Evolutionary conservation across 2,113 vertebrate genomes (phyloP).

Genomic region (Gavia stellata): DNA sequence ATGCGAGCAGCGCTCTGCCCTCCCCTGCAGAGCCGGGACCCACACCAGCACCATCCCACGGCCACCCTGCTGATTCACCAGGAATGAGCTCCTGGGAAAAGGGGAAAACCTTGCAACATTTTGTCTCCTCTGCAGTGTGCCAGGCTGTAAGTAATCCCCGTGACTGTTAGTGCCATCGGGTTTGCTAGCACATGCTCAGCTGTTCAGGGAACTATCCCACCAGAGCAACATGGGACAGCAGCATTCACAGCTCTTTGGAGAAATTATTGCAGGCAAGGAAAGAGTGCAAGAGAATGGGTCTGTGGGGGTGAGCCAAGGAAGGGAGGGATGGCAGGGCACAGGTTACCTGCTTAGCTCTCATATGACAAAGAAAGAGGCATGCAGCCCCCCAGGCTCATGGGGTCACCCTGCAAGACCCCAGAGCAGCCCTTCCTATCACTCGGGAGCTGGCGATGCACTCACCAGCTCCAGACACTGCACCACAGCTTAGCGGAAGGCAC

Average conservation of each 20-base stretch:
- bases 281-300: not conserved
- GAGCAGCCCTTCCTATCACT: not conserved
- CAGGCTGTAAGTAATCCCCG: rapidly evolving
- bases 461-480: not conserved
- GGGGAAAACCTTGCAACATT: rapidly evolving
- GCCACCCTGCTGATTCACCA: not conserved
- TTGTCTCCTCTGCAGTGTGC: rapidly evolving
- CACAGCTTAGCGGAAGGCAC: not conserved
- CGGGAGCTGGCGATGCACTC: not conserved
- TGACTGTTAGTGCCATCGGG: rapidly evolving
- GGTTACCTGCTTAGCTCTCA: not conserved
- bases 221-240: rapidly evolving
- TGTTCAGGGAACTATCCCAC: rapidly evolving
- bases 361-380: not conserved
- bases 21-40: rapidly evolving
- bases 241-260: rapidly evolving
- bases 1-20: rapidly evolving
- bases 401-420: not conserved
- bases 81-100: not conserved
- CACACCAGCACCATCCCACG: rapidly evolving
- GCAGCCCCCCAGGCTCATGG: not conserved
- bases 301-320: not conserved
- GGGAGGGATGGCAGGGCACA: not conserved
- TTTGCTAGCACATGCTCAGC: rapidly evolving
- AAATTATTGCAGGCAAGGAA: not conserved